These are phyloP conservation scores for Epinotia brunnichana DNA, from an alignment of 2,888 invertebrate species.

Conservation along the genomic window DNA sequence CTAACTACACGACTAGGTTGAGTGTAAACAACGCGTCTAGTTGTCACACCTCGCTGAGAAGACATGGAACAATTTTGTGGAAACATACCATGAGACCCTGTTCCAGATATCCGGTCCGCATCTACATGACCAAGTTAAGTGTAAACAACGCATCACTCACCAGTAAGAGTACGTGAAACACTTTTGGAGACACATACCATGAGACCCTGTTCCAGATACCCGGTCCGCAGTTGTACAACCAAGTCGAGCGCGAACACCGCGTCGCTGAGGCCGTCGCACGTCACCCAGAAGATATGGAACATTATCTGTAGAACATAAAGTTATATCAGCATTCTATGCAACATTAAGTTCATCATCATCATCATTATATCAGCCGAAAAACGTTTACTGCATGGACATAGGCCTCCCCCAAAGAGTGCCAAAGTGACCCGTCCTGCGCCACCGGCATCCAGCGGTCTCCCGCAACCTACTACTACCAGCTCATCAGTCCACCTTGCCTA, in stretches of 20 bases:
- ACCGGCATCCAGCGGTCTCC: too few species aligned
- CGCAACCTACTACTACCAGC: too few species aligned
- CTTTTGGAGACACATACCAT: constrained; percentile 84
- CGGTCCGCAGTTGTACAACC: constrained; percentile 95
- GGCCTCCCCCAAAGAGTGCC: too few species aligned
- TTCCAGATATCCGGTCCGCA: constrained; percentile 97
- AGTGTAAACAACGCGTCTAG: not conserved
- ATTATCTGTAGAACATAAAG: constrained; percentile 79
- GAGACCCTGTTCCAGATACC: constrained; percentile 96
- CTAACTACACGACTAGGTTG: not conserved
- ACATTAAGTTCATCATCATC: too few species aligned
- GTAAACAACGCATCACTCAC: constrained; percentile 87
- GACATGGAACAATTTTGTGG: not conserved
- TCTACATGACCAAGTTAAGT: constrained; percentile 94
- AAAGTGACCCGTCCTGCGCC: too few species aligned
- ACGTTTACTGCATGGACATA: too few species aligned
- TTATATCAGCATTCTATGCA: not conserved
- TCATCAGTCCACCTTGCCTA: too few species aligned
- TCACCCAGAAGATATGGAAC: constrained; percentile 90
- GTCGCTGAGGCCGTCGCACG: constrained; percentile 93
- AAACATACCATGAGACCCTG: constrained; percentile 90
- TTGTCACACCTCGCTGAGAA: too few species aligned
- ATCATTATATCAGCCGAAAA: too few species aligned
- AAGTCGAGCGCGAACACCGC: constrained; percentile 94
- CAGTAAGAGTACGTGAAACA: not conserved